A percentile compares a stretch with the other conserved stretches of the same genome.
phyloP scores from a whole-genome alignment of 2,888 invertebrate genomes.

The Idaea straminata region DNA sequence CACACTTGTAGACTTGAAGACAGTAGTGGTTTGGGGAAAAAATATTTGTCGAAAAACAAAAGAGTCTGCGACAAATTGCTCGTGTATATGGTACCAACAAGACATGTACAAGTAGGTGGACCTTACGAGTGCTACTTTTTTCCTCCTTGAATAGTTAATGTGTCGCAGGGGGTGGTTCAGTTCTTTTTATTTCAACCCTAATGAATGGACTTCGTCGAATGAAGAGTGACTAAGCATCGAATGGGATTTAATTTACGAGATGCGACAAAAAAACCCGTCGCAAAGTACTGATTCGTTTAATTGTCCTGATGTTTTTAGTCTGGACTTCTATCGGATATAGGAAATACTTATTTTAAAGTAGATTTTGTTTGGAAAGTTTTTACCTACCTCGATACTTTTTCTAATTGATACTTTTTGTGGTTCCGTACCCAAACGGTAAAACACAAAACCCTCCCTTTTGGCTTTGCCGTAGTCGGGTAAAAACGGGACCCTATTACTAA shows the following conservation, averaged over 20 bases:
- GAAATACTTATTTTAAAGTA: too few species aligned
- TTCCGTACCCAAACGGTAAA: too few species aligned
- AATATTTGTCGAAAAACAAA: too few species aligned
- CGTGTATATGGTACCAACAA: slow-evolving; percentile 26
- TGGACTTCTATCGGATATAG: slow-evolving; percentile 8
- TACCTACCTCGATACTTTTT: too few species aligned
- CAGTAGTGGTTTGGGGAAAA: too few species aligned
- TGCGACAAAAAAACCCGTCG: slow-evolving; percentile 20
- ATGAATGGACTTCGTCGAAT: slow-evolving; percentile 52
- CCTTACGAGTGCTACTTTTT: slow-evolving; percentile 32
- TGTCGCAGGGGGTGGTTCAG: slow-evolving; percentile 33
- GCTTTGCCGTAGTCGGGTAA: too few species aligned
- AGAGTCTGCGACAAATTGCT: slow-evolving; percentile 21
- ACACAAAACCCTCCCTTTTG: too few species aligned
- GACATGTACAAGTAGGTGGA: slow-evolving; percentile 35
- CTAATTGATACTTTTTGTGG: too few species aligned
- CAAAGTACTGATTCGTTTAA: slow-evolving; percentile 15
- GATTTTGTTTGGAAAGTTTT: too few species aligned
- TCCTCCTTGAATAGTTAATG: slow-evolving; percentile 56
- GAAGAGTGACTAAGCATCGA: slow-evolving; percentile 37
- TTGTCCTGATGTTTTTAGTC: slow-evolving; percentile 17
- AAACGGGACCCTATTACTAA: too few species aligned
- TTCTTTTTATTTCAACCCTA: slow-evolving; percentile 42
- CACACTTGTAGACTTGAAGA: too few species aligned
- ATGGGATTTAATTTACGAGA: slow-evolving; percentile 31